A percentile compares a stretch with the other conserved stretches of the same genome.
These are phyloP conservation scores for Laspeyria flexula DNA, from an alignment of 2,888 invertebrate genomes.

Conservation along the genomic window DNA sequence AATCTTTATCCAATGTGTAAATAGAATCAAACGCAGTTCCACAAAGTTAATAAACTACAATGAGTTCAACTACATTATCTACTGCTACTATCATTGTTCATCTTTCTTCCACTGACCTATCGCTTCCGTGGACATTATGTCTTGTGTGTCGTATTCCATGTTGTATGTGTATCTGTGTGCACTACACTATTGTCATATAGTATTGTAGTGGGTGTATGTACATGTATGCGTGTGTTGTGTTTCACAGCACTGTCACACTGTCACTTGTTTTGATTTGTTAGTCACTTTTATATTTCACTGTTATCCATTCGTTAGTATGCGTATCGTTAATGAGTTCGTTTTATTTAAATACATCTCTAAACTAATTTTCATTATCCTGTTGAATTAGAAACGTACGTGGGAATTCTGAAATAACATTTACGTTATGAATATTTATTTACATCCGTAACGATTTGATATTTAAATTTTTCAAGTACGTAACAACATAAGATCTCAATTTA, in stretches of 20 bases:
- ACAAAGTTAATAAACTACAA: slow-evolving; percentile 20
- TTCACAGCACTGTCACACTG: slow-evolving; percentile 44
- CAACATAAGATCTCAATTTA: neutral
- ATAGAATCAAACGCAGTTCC: slow-evolving; percentile 17
- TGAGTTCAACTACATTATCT: slow-evolving; percentile 7
- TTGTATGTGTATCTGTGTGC: slow-evolving; percentile 52
- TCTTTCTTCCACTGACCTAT: slow-evolving; percentile 73
- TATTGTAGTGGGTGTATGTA: slow-evolving; percentile 23
- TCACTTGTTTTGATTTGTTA: slow-evolving; percentile 24
- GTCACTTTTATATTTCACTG: slow-evolving; percentile 32
- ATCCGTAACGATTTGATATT: too few relatives aligned
- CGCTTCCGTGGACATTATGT: slow-evolving; percentile 74
- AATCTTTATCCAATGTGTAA: neutral
- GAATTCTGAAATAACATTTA: too few relatives aligned
- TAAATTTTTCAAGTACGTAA: too few relatives aligned
- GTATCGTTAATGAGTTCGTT: slow-evolving; percentile 37
- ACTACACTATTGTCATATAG: slow-evolving; percentile 31
- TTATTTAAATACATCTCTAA: slow-evolving; percentile 29
- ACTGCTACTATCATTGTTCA: slow-evolving; percentile 41
- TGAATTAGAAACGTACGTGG: too few relatives aligned
- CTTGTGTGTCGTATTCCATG: slow-evolving; percentile 70
- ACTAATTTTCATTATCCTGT: slow-evolving; percentile 25
- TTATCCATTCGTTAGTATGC: slow-evolving; percentile 26
- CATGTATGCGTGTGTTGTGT: slow-evolving; percentile 22
- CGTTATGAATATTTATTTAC: too few relatives aligned